Evolutionary conservation across 2,888 invertebrate genomes (phyloP), one percentile per base, ranked within the genome.

Genomic region (Mechanitis mazaeus): DNA sequence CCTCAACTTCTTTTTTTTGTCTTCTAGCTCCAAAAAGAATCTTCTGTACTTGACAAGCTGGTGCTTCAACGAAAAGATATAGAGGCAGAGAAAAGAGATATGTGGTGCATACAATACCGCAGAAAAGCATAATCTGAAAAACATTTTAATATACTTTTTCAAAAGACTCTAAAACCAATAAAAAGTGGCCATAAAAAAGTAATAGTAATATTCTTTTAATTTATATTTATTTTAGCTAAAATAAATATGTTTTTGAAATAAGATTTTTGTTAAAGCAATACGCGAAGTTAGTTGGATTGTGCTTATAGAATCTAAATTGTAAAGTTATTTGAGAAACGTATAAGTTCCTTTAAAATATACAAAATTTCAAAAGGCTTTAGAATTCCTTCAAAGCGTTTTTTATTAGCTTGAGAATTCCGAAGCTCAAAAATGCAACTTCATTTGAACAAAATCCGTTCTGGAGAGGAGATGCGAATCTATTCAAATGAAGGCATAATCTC

Each of bases 61-160:
- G 90, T 0, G 89, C 89, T 70, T 90, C 90, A 0, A 86, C 90
- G 69, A 90, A 84, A 11, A 90, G 78, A 56, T 88, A 76, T 0
- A 90, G 80, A 11, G 87, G 87, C 0, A 88, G 71, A 0, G 90
- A 80, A 38, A 76, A 75, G 3, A 89, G 68, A 64, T 82, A 90
- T 0, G 87, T 87, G 0, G 81, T 79, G 55, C 72, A 77, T 0
- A 89, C 89, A 46, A 88, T 89, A 1, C 90, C 90, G 2, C 83
- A 84, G 71, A 78, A 89, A 0, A 90, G 71, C 89, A 90, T 89
- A 33, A 89, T 87, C 89, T 90, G 77, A 3, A 71, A 76, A 42
- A 9, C 31, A 11, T 50, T 50, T 20, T 6, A 20, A 47, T 5
- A 35, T 35, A 35, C 4, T 35, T 35, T 35, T 35, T 35, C 35